Percentiles rank a stretch among this genome's conserved stretches.
These are phyloP conservation scores for Artibeus lituratus DNA, from an alignment of 2,797 vertebrate species.

Conservation along the genomic window DNA sequence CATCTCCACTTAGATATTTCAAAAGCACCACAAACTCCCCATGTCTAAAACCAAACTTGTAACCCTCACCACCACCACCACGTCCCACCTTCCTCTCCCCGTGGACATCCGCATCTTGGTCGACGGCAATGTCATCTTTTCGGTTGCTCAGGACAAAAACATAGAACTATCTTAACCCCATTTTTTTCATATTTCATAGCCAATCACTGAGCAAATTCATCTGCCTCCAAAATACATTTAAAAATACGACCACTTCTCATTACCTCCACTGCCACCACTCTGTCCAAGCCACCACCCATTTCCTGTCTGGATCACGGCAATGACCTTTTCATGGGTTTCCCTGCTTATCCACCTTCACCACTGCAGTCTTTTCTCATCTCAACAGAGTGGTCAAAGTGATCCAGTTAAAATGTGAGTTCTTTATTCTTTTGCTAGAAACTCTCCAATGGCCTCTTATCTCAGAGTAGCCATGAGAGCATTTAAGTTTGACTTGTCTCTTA, in stretches of 20 bases:
- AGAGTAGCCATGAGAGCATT: not conserved
- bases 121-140: not conserved
- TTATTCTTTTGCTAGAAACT: not conserved
- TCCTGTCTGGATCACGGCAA: not conserved
- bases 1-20: not conserved
- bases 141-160: not conserved
- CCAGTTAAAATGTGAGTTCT: not conserved
- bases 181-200: not conserved
- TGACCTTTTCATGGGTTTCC: not conserved
- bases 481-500: not conserved
- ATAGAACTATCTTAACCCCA: not conserved
- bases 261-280: not conserved
- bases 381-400: not conserved
- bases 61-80: not conserved
- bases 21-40: not conserved
- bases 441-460: not conserved
- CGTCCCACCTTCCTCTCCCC: not conserved
- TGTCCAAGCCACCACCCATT: not conserved
- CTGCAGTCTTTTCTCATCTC: not conserved
- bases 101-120: not conserved
- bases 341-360: not conserved
- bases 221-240: not conserved
- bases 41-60: constrained; percentile 17
- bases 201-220: not conserved
- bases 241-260: not conserved